Conservation (phyloP, 2,113 vertebrate genomes). For the Sakesphorus luctuosus region DNA sequence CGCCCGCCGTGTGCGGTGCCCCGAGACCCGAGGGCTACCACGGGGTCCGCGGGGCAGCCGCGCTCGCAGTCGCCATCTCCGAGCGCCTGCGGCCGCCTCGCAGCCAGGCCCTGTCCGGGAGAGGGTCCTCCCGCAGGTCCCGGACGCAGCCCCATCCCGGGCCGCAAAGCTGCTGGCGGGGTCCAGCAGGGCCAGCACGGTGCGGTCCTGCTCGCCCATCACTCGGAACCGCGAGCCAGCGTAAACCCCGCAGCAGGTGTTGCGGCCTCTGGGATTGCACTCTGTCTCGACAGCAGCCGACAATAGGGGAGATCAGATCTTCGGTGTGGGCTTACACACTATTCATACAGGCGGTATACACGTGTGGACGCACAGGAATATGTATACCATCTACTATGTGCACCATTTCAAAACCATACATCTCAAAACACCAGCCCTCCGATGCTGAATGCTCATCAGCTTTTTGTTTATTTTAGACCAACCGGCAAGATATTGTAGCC, state of each 20-base stretch:
- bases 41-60: too few relatives aligned
- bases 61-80: fast-evolving
- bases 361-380: fast-evolving
- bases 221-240: fast-evolving
- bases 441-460: fast-evolving
- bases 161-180: neutral
- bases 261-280: fast-evolving
- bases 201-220: too few relatives aligned
- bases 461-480: neutral
- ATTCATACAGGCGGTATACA: fast-evolving
- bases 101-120: neutral
- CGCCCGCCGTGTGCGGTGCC: neutral
- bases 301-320: neutral
- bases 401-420: fast-evolving
- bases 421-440: neutral
- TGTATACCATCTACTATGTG: fast-evolving
- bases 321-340: neutral
- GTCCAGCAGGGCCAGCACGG: fast-evolving
- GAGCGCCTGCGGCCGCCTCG: too few relatives aligned
- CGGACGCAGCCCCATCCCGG: neutral
- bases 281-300: neutral
- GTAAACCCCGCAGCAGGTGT: neutral
- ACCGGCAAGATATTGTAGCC: fast-evolving
- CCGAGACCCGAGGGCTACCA: fast-evolving
- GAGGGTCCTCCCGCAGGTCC: too few relatives aligned